Conservation (phyloP, 2,888 invertebrate species). For the Melinopterus prodromus region DNA sequence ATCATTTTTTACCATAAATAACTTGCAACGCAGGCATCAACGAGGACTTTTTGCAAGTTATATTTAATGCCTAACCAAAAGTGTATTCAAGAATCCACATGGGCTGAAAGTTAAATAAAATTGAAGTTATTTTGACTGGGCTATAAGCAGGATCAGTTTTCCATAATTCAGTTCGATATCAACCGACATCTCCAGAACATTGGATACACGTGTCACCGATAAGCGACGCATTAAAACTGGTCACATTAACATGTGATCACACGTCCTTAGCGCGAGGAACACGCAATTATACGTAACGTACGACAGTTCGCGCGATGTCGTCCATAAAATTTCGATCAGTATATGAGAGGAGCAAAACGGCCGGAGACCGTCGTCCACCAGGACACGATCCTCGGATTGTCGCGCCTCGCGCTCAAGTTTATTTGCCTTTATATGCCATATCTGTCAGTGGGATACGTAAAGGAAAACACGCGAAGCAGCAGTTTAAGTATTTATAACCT, state of each 20-base stretch:
- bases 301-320: constrained; percentile 4
- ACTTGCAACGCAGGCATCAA: too few relatives aligned
- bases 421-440: constrained; percentile 27
- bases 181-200: too few relatives aligned
- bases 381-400: not conserved
- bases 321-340: not conserved
- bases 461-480: constrained; percentile 35
- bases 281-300: not conserved
- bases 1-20: too few relatives aligned
- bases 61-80: too few relatives aligned
- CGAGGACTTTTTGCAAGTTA: too few relatives aligned
- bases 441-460: constrained; percentile 31
- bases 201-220: too few relatives aligned
- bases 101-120: too few relatives aligned
- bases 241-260: not conserved
- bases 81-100: too few relatives aligned
- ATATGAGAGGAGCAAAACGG: not conserved
- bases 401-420: constrained; percentile 7
- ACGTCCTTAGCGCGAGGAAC: not conserved
- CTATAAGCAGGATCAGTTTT: too few relatives aligned
- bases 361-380: not conserved
- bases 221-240: too few relatives aligned
- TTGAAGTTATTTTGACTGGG: too few relatives aligned
- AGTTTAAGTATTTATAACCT: constrained; percentile 35
- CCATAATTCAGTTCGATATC: too few relatives aligned